Evolutionary conservation across 2,888 invertebrate genomes (phyloP), one percentile per base, ranked within the genome.

Genomic region (Zygogramma bicolorata): DNA sequence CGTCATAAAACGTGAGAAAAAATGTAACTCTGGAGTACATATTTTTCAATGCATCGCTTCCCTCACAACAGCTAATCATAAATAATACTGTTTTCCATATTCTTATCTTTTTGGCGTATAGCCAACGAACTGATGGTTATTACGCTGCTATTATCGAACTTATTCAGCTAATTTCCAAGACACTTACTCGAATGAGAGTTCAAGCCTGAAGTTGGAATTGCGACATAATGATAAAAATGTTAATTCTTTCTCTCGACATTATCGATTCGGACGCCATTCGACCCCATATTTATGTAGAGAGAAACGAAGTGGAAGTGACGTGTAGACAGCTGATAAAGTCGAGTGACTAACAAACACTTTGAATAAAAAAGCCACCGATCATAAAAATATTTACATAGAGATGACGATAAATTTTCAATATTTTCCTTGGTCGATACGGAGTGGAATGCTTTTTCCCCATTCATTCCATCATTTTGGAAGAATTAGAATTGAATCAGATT

Each of bases 181-280:
- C 3, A 20, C 2, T 46, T 46, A 38, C n/a, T n/a, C n/a, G 20
- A 10, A 20, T 20, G 18, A 20, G 46, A 7, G 15, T 13, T 34
- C 34, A 34, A 20, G 20, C 18, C 8, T 15, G 40, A 15, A 42
- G 10, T 42, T 42, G 40, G 15, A 42, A 20, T 46, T 46, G 20
- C 20, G 18, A 20, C 46, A 46, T 13, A 34, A 8, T 46, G 46
- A 46, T 20, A 46, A 46, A 46, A 46, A 46, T 46, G 46, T 20
- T 20, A 46, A 3, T 46, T 46, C 18, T 18, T 46, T 18, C 20
- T 3, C 46, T 46, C 18, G 66, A 58, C 66, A 25, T 66, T 66
- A 66, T 66, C 66, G 66, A 66, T 66, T 66, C 40, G 27, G 66
- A 57, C 66, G 25, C 42, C 31, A 66, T 58, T 38, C 58, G 38